These are phyloP conservation scores for Drosophila ironensis DNA, from an alignment of 1,140 invertebrate genomes.

Conservation along the genomic window DNA sequence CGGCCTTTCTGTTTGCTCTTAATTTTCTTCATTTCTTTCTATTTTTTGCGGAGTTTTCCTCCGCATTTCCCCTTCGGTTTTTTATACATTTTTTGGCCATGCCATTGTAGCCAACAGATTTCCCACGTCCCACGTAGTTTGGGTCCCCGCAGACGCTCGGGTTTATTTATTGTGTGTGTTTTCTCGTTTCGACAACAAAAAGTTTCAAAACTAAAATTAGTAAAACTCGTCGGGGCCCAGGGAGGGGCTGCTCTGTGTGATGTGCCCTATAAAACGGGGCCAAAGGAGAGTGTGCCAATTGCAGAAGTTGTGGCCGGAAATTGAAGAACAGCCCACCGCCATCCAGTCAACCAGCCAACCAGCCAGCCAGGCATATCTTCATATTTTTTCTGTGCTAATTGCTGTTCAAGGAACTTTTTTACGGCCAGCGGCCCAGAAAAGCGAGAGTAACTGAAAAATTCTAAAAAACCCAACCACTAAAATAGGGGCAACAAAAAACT, in stretches of 20 bases:
- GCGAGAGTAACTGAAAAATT: slow-evolving; percentile 20
- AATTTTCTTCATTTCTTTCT: slow-evolving; percentile 47
- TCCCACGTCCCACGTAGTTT: slow-evolving; percentile 60
- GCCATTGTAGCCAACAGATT: slow-evolving; percentile 63
- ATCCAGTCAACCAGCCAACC: too few relatives aligned
- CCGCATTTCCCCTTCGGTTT: not conserved
- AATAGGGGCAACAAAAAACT: slow-evolving; percentile 1
- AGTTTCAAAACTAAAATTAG: slow-evolving; percentile 57
- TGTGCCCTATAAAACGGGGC: slow-evolving; percentile 39
- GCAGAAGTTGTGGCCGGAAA: slow-evolving; percentile 51
- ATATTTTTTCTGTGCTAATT: slow-evolving; percentile 27
- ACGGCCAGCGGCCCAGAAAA: slow-evolving; percentile 8
- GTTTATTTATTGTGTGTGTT: slow-evolving; percentile 63
- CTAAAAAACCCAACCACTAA: too few relatives aligned
- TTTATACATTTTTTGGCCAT: slow-evolving; percentile 42
- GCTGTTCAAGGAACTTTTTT: slow-evolving; percentile 8
- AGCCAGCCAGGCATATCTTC: slow-evolving; percentile 17
- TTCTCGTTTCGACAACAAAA: slow-evolving; percentile 45
- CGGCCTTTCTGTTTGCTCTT: slow-evolving; percentile 71
- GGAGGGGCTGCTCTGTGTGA: slow-evolving; percentile 37
- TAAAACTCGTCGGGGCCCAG: slow-evolving; percentile 34
- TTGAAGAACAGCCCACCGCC: slow-evolving; percentile 20
- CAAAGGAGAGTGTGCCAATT: slow-evolving; percentile 64
- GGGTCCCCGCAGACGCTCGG: slow-evolving; percentile 51
- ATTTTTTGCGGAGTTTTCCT: slow-evolving; percentile 19